Percentiles rank a stretch among this genome's conserved stretches.
Conservation (phyloP, 2,113 vertebrate species). For the Cryptotis parvus region DNA sequence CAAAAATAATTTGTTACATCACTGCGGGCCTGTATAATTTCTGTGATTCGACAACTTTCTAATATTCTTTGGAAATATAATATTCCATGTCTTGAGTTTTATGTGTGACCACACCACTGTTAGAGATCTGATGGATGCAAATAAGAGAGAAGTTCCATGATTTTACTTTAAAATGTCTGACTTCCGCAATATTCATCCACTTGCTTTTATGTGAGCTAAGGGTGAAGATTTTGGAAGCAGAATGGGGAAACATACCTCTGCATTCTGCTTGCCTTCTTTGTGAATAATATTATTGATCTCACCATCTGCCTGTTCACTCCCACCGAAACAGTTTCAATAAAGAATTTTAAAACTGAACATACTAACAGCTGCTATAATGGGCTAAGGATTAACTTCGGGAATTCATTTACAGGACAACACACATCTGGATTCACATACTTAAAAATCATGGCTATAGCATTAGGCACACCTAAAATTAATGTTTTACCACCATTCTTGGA, state of each 20-base stretch:
- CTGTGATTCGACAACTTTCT: neutral
- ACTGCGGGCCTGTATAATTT: neutral
- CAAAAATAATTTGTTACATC: neutral
- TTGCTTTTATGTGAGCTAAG: neutral
- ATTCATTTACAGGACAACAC: neutral
- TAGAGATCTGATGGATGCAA: neutral
- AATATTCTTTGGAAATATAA: neutral
- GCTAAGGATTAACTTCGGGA: neutral
- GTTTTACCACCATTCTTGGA: neutral
- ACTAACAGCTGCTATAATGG: neutral
- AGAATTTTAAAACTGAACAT: neutral
- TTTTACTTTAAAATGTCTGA: neutral
- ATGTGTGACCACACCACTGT: neutral
- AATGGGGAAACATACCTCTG: neutral
- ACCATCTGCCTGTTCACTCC: neutral
- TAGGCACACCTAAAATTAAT: neutral
- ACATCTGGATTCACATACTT: neutral
- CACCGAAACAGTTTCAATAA: neutral
- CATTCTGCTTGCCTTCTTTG: neutral
- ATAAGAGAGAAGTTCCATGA: neutral
- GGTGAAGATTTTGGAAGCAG: neutral
- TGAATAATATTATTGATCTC: neutral
- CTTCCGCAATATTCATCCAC: neutral
- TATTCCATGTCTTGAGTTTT: neutral
- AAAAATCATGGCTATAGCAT: neutral